Base-by-base conservation (phyloP, 2,888 invertebrate species). In the Brachynemurus nebulosus region DNA sequence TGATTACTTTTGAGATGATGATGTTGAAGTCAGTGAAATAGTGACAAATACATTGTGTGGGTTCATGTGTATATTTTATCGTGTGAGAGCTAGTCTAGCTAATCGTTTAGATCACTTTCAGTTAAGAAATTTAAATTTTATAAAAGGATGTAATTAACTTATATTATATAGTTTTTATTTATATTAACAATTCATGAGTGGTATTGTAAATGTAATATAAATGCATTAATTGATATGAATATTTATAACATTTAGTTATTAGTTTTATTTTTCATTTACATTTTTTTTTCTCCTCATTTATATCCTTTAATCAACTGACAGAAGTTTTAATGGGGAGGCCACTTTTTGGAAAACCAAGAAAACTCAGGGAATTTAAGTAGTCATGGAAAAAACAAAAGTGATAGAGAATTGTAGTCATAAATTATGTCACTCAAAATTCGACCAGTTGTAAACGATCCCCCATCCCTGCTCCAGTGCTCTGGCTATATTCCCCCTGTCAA, bases 161-260 rank as follows among this genome's bases (percentile, higher is more conserved):
- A 17, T 16, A 42, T 14, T 35, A 34, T 42, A 42, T 42, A 35
- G 35, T 42, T 42, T 40, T 34, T 42, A 44, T 44, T 44, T 37
- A 44, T 44, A 44, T 38, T 36, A 36, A 42, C 42, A 33, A 17
- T 18, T 14, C n/a, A 19, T 23, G 37, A 30, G 44, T 44, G 44
- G 38, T 38, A 25, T 33, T 44, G 38, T 44, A 44, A 44, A 44
- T 44, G 44, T 44, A 38, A 44, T 38, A 42, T 42, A 42, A 34
- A 44, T 19, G 34, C 17, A 19, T 19, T 30, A 30, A 30, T 30
- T 30, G n/a, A 6, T 30, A 30, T 30, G 30, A 37, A 37, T 37
- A 37, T 37, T 42, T 19, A 35, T 35, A 42, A 21, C 14, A 35
- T 17, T 25, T 34, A 42, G 34, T 42, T 40, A 40, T 40, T n/a